Conservation (phyloP, 2,113 vertebrate species). For the Hippolais icterina region DNA sequence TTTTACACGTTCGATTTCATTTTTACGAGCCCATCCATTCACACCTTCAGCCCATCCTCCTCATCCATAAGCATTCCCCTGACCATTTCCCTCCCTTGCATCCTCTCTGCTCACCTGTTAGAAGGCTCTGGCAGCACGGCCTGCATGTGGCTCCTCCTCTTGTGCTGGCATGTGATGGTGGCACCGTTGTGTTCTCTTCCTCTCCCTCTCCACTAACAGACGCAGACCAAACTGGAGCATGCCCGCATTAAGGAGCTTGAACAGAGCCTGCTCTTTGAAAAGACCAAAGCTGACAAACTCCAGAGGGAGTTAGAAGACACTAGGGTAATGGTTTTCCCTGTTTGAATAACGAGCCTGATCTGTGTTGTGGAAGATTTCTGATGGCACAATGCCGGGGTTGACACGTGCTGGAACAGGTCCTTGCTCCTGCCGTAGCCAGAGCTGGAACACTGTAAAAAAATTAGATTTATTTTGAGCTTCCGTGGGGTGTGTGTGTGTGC, state of each 20-base stretch:
- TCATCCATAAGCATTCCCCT: slow-evolving; percentile 42
- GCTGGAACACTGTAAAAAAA: neutral
- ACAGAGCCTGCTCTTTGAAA: slow-evolving; percentile 99
- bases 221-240: slow-evolving; percentile 99
- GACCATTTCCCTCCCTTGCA: slow-evolving; percentile 44
- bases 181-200: slow-evolving; percentile 99
- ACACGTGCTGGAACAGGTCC: neutral
- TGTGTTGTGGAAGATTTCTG: slow-evolving; percentile 48
- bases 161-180: slow-evolving; percentile 98
- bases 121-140: slow-evolving; percentile 77
- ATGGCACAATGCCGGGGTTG: neutral
- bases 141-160: slow-evolving; percentile 86
- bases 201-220: slow-evolving; percentile 99
- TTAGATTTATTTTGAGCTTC: neutral
- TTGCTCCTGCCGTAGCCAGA: neutral
- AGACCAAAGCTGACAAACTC: slow-evolving; percentile 99
- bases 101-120: slow-evolving; percentile 70
- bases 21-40: slow-evolving; percentile 32
- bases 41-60: slow-evolving; percentile 47
- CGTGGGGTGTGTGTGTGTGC: neutral
- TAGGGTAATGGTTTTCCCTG: slow-evolving; percentile 97
- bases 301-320: slow-evolving; percentile 99
- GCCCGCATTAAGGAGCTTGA: slow-evolving; percentile 99
- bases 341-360: slow-evolving; percentile 71
- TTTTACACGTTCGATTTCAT: neutral